These are phyloP conservation scores for Planiliza haematocheilus DNA, from an alignment of 2,113 vertebrate genomes.

Conservation along the genomic window DNA sequence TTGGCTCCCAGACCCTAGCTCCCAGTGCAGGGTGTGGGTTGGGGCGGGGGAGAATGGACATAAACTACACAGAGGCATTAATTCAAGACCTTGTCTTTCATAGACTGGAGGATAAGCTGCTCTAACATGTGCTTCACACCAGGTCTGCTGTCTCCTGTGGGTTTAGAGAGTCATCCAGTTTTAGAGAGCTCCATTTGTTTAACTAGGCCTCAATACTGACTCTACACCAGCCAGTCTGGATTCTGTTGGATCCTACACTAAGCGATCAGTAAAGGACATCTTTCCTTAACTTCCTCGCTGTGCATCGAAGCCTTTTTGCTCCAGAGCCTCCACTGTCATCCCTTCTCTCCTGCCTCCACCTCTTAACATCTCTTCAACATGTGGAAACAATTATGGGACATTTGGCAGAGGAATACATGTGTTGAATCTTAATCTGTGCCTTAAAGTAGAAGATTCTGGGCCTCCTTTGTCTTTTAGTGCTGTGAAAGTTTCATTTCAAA, in stretches of 20 bases:
- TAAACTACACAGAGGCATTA: slow-evolving; percentile 73
- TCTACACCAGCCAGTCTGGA: slow-evolving; percentile 47
- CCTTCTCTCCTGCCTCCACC: slow-evolving; percentile 48
- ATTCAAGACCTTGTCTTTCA: slow-evolving; percentile 79
- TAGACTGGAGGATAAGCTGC: slow-evolving; percentile 77
- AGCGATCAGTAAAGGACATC: slow-evolving; percentile 49
- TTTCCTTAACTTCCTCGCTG: slow-evolving; percentile 38
- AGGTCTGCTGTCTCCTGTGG: slow-evolving; percentile 63
- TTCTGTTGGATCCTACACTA: slow-evolving; percentile 19
- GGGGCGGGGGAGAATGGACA: slow-evolving; percentile 58
- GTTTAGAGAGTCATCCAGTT: slow-evolving; percentile 56
- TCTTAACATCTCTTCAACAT: slow-evolving; percentile 75
- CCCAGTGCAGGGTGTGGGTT: slow-evolving; percentile 64
- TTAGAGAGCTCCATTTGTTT: slow-evolving; percentile 58
- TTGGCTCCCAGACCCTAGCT: slow-evolving; percentile 71
- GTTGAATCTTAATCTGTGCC: slow-evolving; percentile 81
- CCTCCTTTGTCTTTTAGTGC: slow-evolving; percentile 78
- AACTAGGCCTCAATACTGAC: slow-evolving; percentile 34
- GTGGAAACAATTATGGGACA: slow-evolving; percentile 83
- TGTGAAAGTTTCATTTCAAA: slow-evolving; percentile 80
- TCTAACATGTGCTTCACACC: slow-evolving; percentile 70
- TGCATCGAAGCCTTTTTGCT: slow-evolving; percentile 51
- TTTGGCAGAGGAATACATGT: slow-evolving; percentile 81
- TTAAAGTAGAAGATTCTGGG: slow-evolving; percentile 75
- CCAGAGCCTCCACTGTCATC: slow-evolving; percentile 40